phyloP scores from a whole-genome alignment of 2,797 vertebrate genomes.

The Sparidentex hasta region DNA sequence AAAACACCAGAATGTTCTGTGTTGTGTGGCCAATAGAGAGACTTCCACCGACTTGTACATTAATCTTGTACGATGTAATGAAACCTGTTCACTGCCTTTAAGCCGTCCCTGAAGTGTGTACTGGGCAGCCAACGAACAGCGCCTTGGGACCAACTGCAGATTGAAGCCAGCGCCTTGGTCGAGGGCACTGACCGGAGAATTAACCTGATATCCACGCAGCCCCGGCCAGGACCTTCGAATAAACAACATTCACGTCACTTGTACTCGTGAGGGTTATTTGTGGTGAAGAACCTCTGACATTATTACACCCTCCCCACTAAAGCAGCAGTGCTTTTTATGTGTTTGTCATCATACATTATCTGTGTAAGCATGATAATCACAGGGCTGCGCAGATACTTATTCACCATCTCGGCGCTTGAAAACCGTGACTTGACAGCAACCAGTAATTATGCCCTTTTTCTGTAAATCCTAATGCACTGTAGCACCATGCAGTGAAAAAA shows the following conservation, averaged over 20 bases:
- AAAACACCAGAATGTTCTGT: too few species aligned
- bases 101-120: too few species aligned
- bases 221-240: not conserved
- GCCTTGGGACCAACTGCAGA: too few species aligned
- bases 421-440: slow-evolving; percentile 41
- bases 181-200: too few species aligned
- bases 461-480: slow-evolving; percentile 37
- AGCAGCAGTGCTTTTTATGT: not conserved
- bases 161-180: too few species aligned
- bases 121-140: too few species aligned
- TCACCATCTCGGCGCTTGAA: slow-evolving; percentile 45
- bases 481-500: slow-evolving; percentile 38
- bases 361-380: slow-evolving; percentile 40
- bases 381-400: slow-evolving; percentile 32
- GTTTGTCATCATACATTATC: slow-evolving; percentile 1
- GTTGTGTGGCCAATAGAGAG: too few species aligned
- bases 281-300: not conserved
- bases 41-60: too few species aligned
- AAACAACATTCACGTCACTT: not conserved
- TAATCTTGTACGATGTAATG: too few species aligned
- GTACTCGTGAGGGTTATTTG: not conserved
- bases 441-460: slow-evolving; percentile 53
- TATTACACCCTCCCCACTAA: not conserved
- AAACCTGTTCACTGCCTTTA: too few species aligned
- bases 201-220: too few species aligned